These are phyloP conservation scores for Drosophila algonquin DNA, from an alignment of 2,888 invertebrate species.

Conservation along the genomic window DNA sequence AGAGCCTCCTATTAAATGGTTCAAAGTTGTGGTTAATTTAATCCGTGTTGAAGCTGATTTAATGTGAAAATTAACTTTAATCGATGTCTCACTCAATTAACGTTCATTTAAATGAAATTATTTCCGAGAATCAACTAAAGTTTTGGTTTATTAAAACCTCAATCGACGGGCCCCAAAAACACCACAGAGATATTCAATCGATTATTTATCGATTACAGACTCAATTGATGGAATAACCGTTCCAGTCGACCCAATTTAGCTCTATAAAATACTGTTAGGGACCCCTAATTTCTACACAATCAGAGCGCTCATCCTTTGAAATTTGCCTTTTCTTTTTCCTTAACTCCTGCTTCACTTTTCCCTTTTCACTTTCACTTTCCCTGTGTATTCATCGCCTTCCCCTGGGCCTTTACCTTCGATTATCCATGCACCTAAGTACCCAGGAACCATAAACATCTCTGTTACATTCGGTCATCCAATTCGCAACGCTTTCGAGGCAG, in stretches of 20 bases:
- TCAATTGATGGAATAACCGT: background rate
- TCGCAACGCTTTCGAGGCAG: slow-evolving; percentile 17
- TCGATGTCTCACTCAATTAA: background rate
- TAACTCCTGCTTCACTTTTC: background rate
- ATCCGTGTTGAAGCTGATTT: background rate
- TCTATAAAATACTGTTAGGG: background rate
- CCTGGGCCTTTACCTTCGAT: slow-evolving; percentile 37
- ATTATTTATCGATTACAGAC: background rate
- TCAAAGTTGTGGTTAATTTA: background rate
- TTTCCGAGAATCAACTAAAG: background rate
- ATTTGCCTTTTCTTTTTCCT: background rate
- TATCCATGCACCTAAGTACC: slow-evolving; percentile 41
- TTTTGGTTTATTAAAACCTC: background rate
- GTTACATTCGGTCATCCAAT: slow-evolving; percentile 16
- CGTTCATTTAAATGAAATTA: background rate
- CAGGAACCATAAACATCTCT: slow-evolving; percentile 29
- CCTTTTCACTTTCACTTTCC: background rate
- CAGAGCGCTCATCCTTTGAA: background rate
- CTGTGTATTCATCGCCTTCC: slow-evolving; percentile 4
- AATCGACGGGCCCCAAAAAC: background rate
- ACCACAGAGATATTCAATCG: background rate
- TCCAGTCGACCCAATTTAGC: too few species aligned
- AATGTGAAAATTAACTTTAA: background rate
- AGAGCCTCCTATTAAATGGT: background rate
- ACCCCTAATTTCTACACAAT: background rate